Percentiles rank a stretch among this genome's conserved stretches.
phyloP scores from a whole-genome alignment of 2,797 vertebrate genomes.

The Syngnathus rostellatus region DNA sequence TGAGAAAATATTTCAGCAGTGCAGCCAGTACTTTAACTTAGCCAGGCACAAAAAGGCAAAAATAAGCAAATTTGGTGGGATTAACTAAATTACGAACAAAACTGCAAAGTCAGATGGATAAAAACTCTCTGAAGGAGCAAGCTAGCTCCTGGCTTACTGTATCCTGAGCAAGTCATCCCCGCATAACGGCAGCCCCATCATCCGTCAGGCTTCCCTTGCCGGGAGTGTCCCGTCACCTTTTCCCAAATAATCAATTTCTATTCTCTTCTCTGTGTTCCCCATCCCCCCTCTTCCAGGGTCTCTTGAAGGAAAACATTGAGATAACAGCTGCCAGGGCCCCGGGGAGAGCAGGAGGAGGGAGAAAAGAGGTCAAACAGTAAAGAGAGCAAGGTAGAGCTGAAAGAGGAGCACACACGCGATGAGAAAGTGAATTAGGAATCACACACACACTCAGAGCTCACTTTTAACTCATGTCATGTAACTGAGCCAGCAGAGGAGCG shows the following conservation, averaged over 20 bases:
- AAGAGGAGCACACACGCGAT: constrained; percentile 34
- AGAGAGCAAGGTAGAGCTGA: constrained; percentile 65
- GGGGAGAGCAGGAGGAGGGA: constrained; percentile 58
- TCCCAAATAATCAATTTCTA: constrained; percentile 32
- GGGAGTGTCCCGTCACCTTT: constrained; percentile 48
- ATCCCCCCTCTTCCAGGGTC: constrained; percentile 57
- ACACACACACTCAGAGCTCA: neutral
- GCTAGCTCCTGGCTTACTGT: constrained; percentile 35
- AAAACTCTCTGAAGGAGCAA: constrained; percentile 42
- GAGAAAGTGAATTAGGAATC: constrained; percentile 10
- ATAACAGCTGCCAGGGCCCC: constrained; percentile 76
- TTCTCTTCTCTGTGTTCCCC: constrained; percentile 36
- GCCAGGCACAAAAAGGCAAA: constrained; percentile 16
- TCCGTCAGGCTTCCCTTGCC: constrained; percentile 37
- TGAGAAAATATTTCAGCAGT: constrained; percentile 63
- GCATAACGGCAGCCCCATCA: constrained; percentile 4
- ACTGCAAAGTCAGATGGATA: constrained; percentile 57
- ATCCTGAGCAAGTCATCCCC: constrained; percentile 13
- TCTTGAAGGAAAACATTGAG: constrained; percentile 73
- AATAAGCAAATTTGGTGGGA: constrained; percentile 4
- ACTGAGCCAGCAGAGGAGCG: constrained; percentile 30
- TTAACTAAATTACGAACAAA: constrained; percentile 17
- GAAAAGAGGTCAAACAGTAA: constrained; percentile 72
- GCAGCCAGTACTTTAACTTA: constrained; percentile 19
- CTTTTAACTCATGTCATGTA: constrained; percentile 42